Conservation (phyloP, 2,888 invertebrate species). For the Melieria omissa region DNA sequence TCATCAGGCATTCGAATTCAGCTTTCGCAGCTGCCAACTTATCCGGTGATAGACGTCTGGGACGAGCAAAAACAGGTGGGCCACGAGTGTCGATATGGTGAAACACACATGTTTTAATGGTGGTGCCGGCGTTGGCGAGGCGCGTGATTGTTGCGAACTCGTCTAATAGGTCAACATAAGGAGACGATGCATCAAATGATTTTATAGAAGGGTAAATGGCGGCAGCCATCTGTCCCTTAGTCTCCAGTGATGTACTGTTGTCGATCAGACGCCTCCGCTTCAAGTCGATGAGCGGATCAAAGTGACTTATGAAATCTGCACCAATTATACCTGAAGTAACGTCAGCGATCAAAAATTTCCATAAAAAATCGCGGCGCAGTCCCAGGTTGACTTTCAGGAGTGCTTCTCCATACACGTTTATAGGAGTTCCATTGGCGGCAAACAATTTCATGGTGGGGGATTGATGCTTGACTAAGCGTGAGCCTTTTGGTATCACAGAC, state of each 20-base stretch:
- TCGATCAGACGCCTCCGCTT: conserved; percentile 28
- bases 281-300: conserved; percentile 28
- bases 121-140: not conserved
- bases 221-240: not conserved
- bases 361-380: conserved; percentile 12
- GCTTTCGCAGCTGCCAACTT: conserved; percentile 11
- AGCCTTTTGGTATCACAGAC: not conserved
- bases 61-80: conserved; percentile 6
- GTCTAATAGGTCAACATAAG: not conserved
- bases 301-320: conserved; percentile 27
- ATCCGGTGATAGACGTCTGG: conserved; percentile 13
- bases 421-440: not conserved
- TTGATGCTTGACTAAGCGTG: not conserved
- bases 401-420: not conserved
- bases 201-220: conserved; percentile 1
- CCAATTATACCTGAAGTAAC: conserved; percentile 34
- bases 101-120: not conserved
- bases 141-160: conserved; percentile 1
- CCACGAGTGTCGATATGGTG: conserved; percentile 11
- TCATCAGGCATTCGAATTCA: conserved; percentile 1
- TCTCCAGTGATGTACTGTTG: conserved; percentile 20
- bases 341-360: conserved; percentile 30
- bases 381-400: conserved; percentile 13
- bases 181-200: conserved; percentile 6
- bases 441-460: not conserved